Conservation (phyloP, 2,797 vertebrate genomes). For the Cuniculus paca region DNA sequence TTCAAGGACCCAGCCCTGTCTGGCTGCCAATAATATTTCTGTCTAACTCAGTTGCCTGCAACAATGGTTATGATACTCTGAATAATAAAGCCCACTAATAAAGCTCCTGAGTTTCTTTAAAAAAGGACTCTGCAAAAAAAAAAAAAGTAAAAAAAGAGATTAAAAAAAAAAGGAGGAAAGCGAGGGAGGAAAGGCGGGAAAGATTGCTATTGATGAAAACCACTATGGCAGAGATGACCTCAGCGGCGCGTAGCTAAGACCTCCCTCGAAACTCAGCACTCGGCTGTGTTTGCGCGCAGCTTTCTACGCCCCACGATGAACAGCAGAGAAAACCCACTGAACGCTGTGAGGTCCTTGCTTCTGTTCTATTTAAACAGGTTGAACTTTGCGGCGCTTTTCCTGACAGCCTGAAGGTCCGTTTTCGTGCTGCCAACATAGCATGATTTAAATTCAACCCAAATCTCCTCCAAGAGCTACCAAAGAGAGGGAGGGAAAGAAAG, state of each 20-base stretch:
- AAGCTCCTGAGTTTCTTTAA: neutral
- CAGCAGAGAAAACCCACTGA: neutral
- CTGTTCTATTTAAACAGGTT: slow-evolving; percentile 2
- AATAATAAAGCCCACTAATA: neutral
- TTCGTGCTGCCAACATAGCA: neutral
- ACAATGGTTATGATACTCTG: neutral
- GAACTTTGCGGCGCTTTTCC: neutral
- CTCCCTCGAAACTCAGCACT: neutral
- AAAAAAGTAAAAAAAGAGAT: no score
- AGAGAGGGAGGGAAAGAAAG: neutral
- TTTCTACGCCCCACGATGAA: neutral
- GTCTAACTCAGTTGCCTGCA: no score
- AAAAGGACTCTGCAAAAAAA: neutral
- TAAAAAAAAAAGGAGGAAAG: neutral
- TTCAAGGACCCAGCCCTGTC: no score
- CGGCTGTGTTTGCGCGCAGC: no score
- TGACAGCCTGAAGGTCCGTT: slow-evolving; percentile 42
- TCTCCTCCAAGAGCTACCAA: neutral
- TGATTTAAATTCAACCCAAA: neutral
- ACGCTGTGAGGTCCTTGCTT: neutral
- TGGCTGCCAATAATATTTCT: no score
- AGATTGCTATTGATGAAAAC: neutral
- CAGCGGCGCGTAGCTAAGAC: neutral
- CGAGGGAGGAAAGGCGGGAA: neutral
- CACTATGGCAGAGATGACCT: neutral